Evolutionary conservation across 2,113 vertebrate genomes (phyloP).

Genomic region (Sclerurus mexicanus): DNA sequence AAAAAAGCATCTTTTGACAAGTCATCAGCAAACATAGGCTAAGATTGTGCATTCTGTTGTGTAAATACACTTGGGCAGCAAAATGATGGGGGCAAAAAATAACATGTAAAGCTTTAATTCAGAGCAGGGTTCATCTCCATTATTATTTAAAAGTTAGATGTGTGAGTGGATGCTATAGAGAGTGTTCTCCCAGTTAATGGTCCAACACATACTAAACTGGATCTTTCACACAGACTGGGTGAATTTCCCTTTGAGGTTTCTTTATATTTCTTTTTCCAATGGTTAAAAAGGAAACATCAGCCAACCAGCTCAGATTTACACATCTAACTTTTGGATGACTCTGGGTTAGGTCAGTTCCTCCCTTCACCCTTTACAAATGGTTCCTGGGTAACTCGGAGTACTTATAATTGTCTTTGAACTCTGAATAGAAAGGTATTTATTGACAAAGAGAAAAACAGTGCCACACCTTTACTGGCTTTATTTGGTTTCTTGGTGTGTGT

Average conservation of each 20-base stretch:
- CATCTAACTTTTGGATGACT: background rate
- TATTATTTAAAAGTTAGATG: background rate
- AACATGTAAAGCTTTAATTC: background rate
- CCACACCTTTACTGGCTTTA: background rate
- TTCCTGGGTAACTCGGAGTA: background rate
- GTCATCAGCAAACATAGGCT: background rate
- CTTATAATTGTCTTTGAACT: background rate
- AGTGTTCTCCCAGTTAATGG: fast-evolving
- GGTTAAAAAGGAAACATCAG: background rate
- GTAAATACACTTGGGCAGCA: background rate
- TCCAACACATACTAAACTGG: background rate
- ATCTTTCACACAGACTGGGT: background rate
- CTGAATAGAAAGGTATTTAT: background rate
- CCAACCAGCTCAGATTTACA: background rate
- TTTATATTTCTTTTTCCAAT: background rate
- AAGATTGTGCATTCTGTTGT: background rate
- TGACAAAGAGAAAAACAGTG: background rate
- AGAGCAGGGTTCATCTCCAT: background rate
- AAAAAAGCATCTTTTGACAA: background rate
- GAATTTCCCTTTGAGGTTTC: background rate
- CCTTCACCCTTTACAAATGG: background rate
- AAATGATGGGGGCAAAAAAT: background rate
- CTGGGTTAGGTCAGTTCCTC: background rate
- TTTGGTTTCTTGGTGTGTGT: background rate
- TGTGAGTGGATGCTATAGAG: background rate